These are phyloP conservation scores for Cantharis flavilabris DNA, from an alignment of 2,888 invertebrate genomes.

Conservation along the genomic window DNA sequence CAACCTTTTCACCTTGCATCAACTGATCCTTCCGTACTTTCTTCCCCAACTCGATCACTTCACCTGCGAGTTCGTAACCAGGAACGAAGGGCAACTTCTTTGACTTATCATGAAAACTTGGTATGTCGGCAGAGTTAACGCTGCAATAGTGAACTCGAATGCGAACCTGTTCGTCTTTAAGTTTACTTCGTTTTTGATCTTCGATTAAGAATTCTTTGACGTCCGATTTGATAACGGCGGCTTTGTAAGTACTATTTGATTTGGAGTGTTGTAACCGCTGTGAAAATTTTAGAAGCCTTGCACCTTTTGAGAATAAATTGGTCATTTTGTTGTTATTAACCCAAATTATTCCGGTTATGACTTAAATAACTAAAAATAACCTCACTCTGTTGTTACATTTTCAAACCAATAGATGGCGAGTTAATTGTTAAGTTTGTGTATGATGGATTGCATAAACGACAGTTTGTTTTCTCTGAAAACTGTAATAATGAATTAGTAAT, in stretches of 20 bases:
- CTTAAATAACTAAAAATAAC: background rate
- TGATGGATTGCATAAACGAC: too few relatives aligned
- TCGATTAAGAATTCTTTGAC: slow-evolving; percentile 59
- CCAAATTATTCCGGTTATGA: background rate
- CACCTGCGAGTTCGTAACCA: slow-evolving; percentile 69
- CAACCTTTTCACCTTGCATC: slow-evolving; percentile 62
- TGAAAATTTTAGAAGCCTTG: slow-evolving; percentile 6
- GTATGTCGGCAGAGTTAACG: slow-evolving; percentile 66
- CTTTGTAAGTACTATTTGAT: slow-evolving; percentile 46
- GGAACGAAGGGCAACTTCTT: slow-evolving; percentile 63
- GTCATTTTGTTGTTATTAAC: slow-evolving; percentile 3
- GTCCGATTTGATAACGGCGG: slow-evolving; percentile 59
- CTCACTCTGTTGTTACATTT: background rate
- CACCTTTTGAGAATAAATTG: slow-evolving; percentile 14
- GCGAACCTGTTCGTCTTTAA: slow-evolving; percentile 62
- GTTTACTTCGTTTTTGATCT: slow-evolving; percentile 52
- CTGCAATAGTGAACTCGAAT: slow-evolving; percentile 67
- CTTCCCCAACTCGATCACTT: slow-evolving; percentile 61
- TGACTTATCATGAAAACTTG: slow-evolving; percentile 59
- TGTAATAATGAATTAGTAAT: too few relatives aligned
- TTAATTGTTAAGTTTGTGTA: too few relatives aligned
- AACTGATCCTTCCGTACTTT: slow-evolving; percentile 57
- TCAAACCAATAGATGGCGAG: too few relatives aligned
- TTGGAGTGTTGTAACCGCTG: slow-evolving; percentile 26
- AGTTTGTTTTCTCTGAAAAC: too few relatives aligned